Percentiles rank a stretch among this genome's conserved stretches.
Evolutionary conservation across 2,888 invertebrate species (phyloP).

Genomic region (Amphimallon solstitiale): DNA sequence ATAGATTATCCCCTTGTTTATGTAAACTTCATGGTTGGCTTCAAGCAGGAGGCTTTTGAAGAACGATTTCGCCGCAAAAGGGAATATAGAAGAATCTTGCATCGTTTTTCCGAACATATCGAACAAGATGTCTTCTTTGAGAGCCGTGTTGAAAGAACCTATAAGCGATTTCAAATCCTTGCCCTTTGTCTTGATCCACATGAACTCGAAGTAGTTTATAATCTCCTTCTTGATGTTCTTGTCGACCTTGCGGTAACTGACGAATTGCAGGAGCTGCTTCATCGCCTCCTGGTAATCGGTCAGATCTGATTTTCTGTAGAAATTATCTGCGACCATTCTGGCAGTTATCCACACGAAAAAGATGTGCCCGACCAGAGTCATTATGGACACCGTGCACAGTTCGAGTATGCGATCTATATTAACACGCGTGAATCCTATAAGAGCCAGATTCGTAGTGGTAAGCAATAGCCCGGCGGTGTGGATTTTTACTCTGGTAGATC

Average conservation of each 20-base stretch:
- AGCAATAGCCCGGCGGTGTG: conserved; percentile 27
- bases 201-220: conserved; percentile 48
- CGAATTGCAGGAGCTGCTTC: conserved; percentile 45
- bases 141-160: conserved; percentile 39
- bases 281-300: conserved; percentile 48
- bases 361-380: conserved; percentile 26
- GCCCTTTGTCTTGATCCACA: conserved; percentile 46
- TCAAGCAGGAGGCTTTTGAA: conserved; percentile 41
- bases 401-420: conserved; percentile 14
- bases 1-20: conserved; percentile 37
- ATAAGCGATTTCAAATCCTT: conserved; percentile 38
- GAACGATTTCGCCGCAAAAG: conserved; percentile 39
- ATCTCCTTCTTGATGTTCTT: conserved; percentile 44
- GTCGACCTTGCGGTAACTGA: conserved; percentile 46
- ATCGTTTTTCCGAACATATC: conserved; percentile 43
- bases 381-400: background rate
- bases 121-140: conserved; percentile 45
- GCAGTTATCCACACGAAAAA: conserved; percentile 35
- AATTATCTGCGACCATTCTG: conserved; percentile 37
- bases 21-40: conserved; percentile 36
- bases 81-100: conserved; percentile 39
- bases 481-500: background rate
- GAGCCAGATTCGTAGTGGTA: conserved; percentile 7
- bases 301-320: conserved; percentile 40
- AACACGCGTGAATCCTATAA: conserved; percentile 24